These are phyloP conservation scores for Sussaba pulchella DNA, from an alignment of 2,888 invertebrate genomes.

Conservation along the genomic window DNA sequence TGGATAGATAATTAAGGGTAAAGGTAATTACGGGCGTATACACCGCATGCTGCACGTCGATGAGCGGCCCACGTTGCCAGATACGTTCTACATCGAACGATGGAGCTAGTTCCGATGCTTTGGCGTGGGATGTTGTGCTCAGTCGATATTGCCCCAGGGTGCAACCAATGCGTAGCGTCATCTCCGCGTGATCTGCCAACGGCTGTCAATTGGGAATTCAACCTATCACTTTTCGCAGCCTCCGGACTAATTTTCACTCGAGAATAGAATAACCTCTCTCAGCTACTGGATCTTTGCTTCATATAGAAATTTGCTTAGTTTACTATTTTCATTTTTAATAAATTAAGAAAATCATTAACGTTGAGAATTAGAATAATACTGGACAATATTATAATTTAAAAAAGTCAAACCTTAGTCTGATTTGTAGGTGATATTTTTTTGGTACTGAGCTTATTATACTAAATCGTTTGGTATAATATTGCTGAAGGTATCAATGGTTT, in stretches of 20 bases:
- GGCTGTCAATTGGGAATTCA: conserved; percentile 76
- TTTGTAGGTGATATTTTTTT: too few species aligned
- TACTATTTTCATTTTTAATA: neutral
- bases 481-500: too few species aligned
- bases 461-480: too few species aligned
- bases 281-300: neutral
- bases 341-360: too few species aligned
- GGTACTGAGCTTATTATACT: too few species aligned
- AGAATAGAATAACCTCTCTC: neutral
- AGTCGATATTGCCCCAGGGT: conserved; percentile 76
- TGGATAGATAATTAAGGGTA: conserved; percentile 84
- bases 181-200: conserved; percentile 69
- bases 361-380: too few species aligned
- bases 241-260: conserved; percentile 51
- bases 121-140: conserved; percentile 74
- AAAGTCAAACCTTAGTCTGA: too few species aligned
- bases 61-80: conserved; percentile 47
- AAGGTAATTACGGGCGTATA: conserved; percentile 83
- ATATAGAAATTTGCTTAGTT: neutral
- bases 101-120: conserved; percentile 68
- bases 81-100: conserved; percentile 65
- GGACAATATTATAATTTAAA: too few species aligned
- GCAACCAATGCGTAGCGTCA: conserved; percentile 52
- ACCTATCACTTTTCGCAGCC: conserved; percentile 51
- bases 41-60: conserved; percentile 66